Evolutionary conservation across 2,113 vertebrate species (phyloP), one percentile per base, ranked within the genome.

Genomic region (Nycticebus coucang): DNA sequence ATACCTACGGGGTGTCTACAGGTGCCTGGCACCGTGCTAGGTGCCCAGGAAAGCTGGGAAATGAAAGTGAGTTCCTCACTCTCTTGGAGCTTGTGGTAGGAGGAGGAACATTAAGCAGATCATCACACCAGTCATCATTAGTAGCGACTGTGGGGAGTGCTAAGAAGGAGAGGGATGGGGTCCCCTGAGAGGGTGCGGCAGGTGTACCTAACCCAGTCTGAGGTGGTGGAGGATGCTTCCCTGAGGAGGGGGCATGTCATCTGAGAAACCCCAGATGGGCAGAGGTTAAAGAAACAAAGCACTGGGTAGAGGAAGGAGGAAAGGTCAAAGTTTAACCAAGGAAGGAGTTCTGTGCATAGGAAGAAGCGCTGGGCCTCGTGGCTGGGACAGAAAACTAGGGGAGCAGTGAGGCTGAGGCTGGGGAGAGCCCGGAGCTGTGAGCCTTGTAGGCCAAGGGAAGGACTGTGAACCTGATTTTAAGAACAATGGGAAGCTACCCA

Each of bases 401-500:
- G 19, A 81, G 45, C 24, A 24, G 37, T 22, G 7, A 30, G n/a
- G 21, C 2, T 33, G 15, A 72, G 33, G 66, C 10, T 68, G 80
- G 30, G 2, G 11, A 71, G 6, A 30, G 4, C 28, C 12, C 4
- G 4, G 53, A 91, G 45, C 24, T 33, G 12, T 12, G 79, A 55
- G 64, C 19, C 68, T 85, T 84, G 21, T 8, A 24, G 64, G 87
- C 19, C 57, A 57, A 89, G 10, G 41, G 24, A 22, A 28, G 41
- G 33, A 64, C 77, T 95, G 50, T 60, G 28, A 95, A 35, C 37
- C 4, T 55, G 72, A 72, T 57, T 94, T 91, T 85, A 50, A 57
- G n/a, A 87, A 83, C 21, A 69, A 18, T 5, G 26, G 62, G 60
- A 90, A 41, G 26, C 22, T n/a, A 53, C 33, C 33, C n/a, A 59